These are phyloP conservation scores for Pachyrhynchus sulphureomaculatus DNA, from an alignment of 1,140 invertebrate genomes.

Conservation along the genomic window DNA sequence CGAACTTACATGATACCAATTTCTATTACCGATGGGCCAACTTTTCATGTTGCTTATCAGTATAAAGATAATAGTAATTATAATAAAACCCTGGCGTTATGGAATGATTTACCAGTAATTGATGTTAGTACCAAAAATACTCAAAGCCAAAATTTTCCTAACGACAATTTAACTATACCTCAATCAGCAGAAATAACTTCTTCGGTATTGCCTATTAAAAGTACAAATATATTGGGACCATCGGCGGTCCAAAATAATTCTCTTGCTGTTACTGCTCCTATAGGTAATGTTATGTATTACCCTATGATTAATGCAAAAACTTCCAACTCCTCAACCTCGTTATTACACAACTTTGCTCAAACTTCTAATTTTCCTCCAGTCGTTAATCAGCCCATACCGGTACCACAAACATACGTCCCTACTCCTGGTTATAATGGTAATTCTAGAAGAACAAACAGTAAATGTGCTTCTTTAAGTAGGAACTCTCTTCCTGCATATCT, in stretches of 20 bases:
- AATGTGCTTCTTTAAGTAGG: constrained; percentile 4
- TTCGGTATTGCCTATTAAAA: no score
- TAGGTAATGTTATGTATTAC: no score
- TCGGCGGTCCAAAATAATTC: no score
- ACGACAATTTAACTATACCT: not conserved
- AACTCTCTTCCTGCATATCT: constrained; percentile 7
- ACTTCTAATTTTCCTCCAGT: no score
- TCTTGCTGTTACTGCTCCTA: no score
- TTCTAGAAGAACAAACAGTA: not conserved
- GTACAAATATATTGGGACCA: no score
- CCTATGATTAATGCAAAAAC: no score
- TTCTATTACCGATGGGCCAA: not conserved
- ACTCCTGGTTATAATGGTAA: no score
- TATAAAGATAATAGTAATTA: not conserved
- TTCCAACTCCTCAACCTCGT: no score
- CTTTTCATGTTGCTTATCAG: constrained; percentile 6
- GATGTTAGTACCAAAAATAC: not conserved
- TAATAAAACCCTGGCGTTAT: not conserved
- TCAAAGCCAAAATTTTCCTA: not conserved
- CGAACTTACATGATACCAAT: constrained; percentile 7
- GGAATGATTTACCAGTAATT: constrained; percentile 7
- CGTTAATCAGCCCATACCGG: no score
- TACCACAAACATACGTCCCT: no score
- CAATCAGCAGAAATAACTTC: constrained; percentile 7
- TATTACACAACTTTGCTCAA: no score